These are phyloP conservation scores for Leptinotarsa haldemani DNA, from an alignment of 2,888 invertebrate genomes.

Conservation along the genomic window DNA sequence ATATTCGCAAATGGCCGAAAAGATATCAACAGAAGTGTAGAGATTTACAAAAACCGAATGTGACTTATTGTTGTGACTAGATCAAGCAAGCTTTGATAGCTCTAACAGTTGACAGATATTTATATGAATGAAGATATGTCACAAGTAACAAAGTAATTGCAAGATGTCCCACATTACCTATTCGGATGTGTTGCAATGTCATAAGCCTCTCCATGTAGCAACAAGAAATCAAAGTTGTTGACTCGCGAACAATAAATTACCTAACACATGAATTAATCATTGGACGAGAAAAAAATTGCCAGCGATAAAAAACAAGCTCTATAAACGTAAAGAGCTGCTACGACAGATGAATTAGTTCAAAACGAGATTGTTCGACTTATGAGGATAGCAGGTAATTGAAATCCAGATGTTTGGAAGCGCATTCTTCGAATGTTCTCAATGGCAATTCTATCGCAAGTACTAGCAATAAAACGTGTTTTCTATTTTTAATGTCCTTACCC, in stretches of 20 bases:
- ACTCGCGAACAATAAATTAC: slow-evolving; percentile 7
- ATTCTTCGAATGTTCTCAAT: slow-evolving; percentile 46
- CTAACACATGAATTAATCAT: slow-evolving; percentile 9
- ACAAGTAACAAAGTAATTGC: background rate
- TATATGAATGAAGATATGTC: too few relatives aligned
- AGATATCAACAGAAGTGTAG: too few relatives aligned
- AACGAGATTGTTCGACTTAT: slow-evolving; percentile 42
- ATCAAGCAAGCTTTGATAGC: too few relatives aligned
- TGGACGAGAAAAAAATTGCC: background rate
- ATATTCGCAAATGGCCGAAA: too few relatives aligned
- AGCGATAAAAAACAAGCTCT: background rate
- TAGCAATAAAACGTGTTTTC: slow-evolving; percentile 51
- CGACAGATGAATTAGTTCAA: slow-evolving; percentile 40
- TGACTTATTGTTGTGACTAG: too few relatives aligned
- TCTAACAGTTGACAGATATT: too few relatives aligned
- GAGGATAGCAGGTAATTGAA: slow-evolving; percentile 39
- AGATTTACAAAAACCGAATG: too few relatives aligned
- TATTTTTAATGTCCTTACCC: slow-evolving; percentile 48
- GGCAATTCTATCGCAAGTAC: slow-evolving; percentile 47
- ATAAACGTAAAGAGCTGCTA: slow-evolving; percentile 17
- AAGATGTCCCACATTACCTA: background rate
- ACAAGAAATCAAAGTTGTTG: background rate
- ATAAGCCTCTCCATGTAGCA: background rate
- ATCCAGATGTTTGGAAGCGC: slow-evolving; percentile 39
- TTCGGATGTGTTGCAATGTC: background rate